Evolutionary conservation across 2,113 vertebrate genomes (phyloP).

Genomic region (Ursus arctos): DNA sequence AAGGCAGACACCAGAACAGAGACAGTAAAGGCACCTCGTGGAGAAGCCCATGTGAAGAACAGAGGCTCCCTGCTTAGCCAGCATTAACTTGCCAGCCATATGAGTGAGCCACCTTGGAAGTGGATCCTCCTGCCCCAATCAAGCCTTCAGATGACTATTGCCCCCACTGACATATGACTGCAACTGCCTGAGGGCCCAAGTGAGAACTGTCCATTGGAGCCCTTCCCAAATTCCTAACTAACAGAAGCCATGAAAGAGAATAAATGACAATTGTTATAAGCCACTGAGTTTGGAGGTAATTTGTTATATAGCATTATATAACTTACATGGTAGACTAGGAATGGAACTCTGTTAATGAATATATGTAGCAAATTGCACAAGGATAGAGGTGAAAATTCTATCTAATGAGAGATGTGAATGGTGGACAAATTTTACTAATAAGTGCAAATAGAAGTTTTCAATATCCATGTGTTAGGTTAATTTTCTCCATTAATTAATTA

Average conservation of each 20-base stretch:
- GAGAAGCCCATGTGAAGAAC: neutral
- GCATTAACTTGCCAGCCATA: neutral
- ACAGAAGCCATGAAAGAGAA: neutral
- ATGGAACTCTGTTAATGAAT: neutral
- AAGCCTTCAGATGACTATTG: neutral
- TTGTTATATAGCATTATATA: neutral
- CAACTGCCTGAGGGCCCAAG: neutral
- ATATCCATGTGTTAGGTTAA: neutral
- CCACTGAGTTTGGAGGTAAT: neutral
- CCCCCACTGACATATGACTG: neutral
- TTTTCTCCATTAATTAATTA: slow-evolving; percentile 10
- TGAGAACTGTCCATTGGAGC: neutral
- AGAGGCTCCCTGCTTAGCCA: neutral
- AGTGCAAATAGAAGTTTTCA: neutral
- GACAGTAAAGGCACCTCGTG: neutral
- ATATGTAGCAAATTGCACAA: neutral
- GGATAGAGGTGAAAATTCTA: neutral
- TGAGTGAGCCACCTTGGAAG: neutral
- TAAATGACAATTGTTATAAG: neutral
- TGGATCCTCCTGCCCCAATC: neutral
- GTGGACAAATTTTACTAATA: neutral
- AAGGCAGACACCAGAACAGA: neutral
- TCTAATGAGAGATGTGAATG: neutral
- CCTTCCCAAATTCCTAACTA: neutral
- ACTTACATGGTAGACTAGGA: neutral